Base-by-base conservation (phyloP, 2,113 vertebrate genomes). In the Elachura formosa region DNA sequence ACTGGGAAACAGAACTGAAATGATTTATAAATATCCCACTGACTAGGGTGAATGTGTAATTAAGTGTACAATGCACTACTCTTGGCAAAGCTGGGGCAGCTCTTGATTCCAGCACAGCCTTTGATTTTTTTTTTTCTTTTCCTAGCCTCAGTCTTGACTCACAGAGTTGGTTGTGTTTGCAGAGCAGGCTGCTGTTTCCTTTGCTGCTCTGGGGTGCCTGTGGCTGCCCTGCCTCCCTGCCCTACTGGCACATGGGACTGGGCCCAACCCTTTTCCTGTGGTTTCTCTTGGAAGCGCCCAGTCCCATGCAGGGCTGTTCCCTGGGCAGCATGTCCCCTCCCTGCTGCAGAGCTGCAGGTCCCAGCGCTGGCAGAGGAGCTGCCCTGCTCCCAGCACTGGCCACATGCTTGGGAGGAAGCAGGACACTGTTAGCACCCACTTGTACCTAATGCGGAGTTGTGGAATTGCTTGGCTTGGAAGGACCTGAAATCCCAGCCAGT, bases 21-120 rank as follows among this genome's bases (percentile, higher is more conserved):
- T 91, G 67, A 46, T 87, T 85, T 94, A 90, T 84, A 95, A 90
- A 91, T 95, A 93, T 90, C 82, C 75, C 62, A n/a, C 69, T 95
- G 91, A 83, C 73, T 84, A 11, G 49, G 90, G 67, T 72, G 94
- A 86, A 58, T 95, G 71, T 87, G 77, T 68, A 81, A 84, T 95
- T 81, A 90, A 89, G 84, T 85, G 62, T 54, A 87, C 88, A 90
- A 51, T 82, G 88, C 64, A 23, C 71, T 64, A 13, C 85, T 86
- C 91, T 81, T 92, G 90, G 93, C 87, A 87, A n/a, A 68, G 83
- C 89, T 79, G 79, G 79, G 73, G 14, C 54, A 88, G 64, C 91
- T 83, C 89, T 93, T 84, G 54, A 68, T 76, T 81, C 43, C 72
- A 78, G 74, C 68, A 23, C 71, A 88, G 88, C 49, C 5, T 89